Percentiles rank a stretch among this genome's conserved stretches.
Conservation (phyloP, 2,113 vertebrate genomes). For the Esox niger region DNA sequence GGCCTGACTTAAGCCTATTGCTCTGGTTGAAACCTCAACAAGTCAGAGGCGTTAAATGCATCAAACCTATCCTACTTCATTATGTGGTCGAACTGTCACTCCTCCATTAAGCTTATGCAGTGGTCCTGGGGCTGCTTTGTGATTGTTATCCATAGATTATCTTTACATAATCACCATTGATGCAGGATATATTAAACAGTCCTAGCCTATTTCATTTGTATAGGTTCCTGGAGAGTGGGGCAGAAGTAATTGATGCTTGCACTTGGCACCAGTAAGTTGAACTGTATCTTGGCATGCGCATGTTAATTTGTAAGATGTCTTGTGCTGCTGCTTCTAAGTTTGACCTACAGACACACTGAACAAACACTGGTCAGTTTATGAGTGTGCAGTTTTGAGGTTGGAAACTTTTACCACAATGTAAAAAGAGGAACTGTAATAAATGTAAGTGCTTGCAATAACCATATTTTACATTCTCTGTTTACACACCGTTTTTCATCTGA, state of each 20-base stretch:
- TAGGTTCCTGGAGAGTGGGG: constrained; percentile 85
- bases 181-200: neutral
- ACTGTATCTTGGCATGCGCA: neutral
- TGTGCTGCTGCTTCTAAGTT: neutral
- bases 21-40: neutral
- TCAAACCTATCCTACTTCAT: too few relatives aligned
- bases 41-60: neutral
- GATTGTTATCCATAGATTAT: neutral
- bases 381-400: neutral
- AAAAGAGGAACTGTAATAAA: neutral
- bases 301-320: neutral
- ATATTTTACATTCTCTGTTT: too few relatives aligned
- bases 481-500: neutral
- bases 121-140: neutral
- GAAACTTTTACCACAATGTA: neutral
- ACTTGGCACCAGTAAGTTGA: constrained; percentile 95
- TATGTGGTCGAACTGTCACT: neutral
- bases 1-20: neutral
- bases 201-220: constrained; percentile 17
- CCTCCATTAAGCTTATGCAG: neutral
- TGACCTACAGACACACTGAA: neutral
- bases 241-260: constrained; percentile 77
- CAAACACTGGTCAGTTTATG: neutral
- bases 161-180: neutral
- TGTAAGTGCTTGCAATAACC: too few relatives aligned